phyloP scores from a whole-genome alignment of 2,113 vertebrate genomes.

The Chrysemys picta region DNA sequence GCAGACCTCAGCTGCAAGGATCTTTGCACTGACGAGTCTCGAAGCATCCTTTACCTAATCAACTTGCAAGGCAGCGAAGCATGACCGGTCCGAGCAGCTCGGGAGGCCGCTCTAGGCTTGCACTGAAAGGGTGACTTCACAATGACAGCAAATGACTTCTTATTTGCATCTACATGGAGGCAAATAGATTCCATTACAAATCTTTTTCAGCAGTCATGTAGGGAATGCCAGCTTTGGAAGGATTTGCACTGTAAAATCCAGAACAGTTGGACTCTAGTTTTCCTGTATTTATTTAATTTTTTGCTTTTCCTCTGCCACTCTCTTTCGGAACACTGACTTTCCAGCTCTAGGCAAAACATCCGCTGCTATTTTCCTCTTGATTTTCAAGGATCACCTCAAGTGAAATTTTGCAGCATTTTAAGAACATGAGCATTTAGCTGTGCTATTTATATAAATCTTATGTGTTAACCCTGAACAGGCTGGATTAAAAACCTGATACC shows the following conservation, averaged over 20 bases:
- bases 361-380: constrained; percentile 63
- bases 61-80: neutral
- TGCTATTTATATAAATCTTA: constrained; percentile 52
- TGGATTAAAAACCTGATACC: neutral
- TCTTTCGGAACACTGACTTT: constrained; percentile 74
- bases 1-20: constrained; percentile 55
- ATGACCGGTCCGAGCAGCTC: neutral
- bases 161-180: neutral
- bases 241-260: neutral
- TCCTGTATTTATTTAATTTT: neutral
- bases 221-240: neutral
- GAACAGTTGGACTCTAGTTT: constrained; percentile 7
- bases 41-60: constrained; percentile 37
- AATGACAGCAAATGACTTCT: neutral
- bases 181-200: neutral
- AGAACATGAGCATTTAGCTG: constrained; percentile 56
- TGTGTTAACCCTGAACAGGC: constrained; percentile 43
- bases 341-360: constrained; percentile 64
- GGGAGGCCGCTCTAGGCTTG: neutral
- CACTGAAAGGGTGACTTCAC: neutral
- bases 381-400: constrained; percentile 72
- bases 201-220: neutral
- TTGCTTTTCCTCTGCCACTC: constrained; percentile 19
- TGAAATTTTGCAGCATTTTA: constrained; percentile 71
- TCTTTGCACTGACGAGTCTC: constrained; percentile 39